Conservation (phyloP, 1,140 invertebrate genomes). For the Branchinecta lindahli region DNA sequence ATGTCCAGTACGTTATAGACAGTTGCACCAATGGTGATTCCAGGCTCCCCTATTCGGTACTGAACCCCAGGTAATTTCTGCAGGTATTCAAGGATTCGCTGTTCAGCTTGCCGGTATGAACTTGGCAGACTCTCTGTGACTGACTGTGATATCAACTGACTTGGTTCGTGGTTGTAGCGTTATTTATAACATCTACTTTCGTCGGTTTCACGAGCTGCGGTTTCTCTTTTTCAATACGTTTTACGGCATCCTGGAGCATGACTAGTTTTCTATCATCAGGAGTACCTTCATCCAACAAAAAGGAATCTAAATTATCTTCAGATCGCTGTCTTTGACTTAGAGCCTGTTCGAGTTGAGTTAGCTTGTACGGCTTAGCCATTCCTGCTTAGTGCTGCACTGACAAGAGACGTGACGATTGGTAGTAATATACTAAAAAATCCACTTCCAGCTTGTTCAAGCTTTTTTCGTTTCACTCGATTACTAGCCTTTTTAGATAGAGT, state of each 20-base stretch:
- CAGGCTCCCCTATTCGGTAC: too few relatives aligned
- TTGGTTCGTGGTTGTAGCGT: too few relatives aligned
- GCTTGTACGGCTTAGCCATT: neutral
- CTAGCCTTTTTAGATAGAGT: neutral
- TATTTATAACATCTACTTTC: neutral
- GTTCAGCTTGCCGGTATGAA: too few relatives aligned
- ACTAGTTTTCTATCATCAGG: neutral
- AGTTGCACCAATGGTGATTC: too few relatives aligned
- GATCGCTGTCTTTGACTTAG: neutral
- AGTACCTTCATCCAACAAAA: neutral
- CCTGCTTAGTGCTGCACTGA: neutral
- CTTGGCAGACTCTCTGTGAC: too few relatives aligned
- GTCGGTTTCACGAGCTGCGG: neutral
- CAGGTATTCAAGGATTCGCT: too few relatives aligned
- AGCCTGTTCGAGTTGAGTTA: neutral
- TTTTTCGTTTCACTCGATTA: neutral
- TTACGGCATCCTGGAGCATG: neutral
- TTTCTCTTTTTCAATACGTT: neutral
- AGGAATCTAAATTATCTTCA: neutral
- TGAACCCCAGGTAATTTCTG: too few relatives aligned
- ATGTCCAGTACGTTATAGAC: too few relatives aligned
- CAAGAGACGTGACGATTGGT: neutral
- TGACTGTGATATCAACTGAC: too few relatives aligned
- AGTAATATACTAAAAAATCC: neutral
- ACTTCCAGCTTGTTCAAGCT: neutral